Conservation (phyloP, 2,888 invertebrate species). For the Stegana nigrithorax region DNA sequence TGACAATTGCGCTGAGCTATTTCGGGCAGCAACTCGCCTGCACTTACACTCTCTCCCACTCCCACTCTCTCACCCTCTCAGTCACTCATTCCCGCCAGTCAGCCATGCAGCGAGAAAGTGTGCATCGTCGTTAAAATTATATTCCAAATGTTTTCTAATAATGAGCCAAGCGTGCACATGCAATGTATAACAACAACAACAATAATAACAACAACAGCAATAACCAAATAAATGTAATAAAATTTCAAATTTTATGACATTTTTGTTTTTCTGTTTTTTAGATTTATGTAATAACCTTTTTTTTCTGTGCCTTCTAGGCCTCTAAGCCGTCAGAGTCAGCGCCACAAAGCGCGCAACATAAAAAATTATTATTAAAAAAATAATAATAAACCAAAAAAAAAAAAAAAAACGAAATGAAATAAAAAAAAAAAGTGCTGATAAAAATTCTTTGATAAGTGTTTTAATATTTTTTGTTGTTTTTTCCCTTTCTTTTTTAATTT, state of each 20-base stretch:
- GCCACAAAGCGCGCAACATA: not conserved
- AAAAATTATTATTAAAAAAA: not conserved
- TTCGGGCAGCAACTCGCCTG: not conserved
- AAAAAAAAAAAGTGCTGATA: slow-evolving; percentile 8
- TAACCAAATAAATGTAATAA: slow-evolving; percentile 25
- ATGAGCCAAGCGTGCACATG: not conserved
- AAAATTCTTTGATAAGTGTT: slow-evolving; percentile 1
- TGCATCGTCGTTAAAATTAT: slow-evolving; percentile 2
- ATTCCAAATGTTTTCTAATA: not conserved
- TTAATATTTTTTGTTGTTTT: not conserved
- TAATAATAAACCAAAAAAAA: not conserved
- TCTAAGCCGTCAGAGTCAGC: no score
- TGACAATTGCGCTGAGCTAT: not conserved
- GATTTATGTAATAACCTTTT: not conserved
- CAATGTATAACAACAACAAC: not conserved
- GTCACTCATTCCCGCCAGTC: no score
- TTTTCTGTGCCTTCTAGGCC: not conserved
- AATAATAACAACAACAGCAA: not conserved
- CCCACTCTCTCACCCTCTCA: no score
- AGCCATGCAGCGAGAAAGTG: no score
- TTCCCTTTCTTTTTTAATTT: not conserved
- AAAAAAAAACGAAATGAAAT: not conserved
- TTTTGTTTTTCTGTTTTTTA: slow-evolving; percentile 11
- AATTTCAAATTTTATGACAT: slow-evolving; percentile 34
- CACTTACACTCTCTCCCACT: no score